A percentile compares a stretch with the other conserved stretches of the same genome.
phyloP scores from a whole-genome alignment of 2,797 vertebrate species.

The Sciaenops ocellatus region DNA sequence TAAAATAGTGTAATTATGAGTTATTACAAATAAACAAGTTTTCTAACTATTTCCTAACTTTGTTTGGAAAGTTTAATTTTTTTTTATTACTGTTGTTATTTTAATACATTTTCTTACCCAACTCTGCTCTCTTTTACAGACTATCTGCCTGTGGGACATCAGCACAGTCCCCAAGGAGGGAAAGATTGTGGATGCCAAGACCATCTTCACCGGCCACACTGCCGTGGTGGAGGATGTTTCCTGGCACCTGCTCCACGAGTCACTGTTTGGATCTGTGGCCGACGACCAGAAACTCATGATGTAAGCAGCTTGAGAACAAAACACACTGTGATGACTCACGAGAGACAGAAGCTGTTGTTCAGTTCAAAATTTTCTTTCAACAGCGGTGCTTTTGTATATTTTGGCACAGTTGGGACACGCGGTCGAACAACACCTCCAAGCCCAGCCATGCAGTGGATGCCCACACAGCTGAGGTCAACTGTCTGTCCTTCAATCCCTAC shows the following conservation, averaged over 20 bases:
- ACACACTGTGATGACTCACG: neutral
- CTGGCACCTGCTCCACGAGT: constrained; percentile 97
- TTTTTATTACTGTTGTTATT: too few species aligned
- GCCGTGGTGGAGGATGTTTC: constrained; percentile 98
- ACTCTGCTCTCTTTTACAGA: constrained; percentile 78
- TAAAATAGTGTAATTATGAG: neutral
- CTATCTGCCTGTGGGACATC: constrained; percentile 98
- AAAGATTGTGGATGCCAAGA: constrained; percentile 98
- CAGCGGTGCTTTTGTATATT: constrained; percentile 43
- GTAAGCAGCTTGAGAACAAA: constrained; percentile 78
- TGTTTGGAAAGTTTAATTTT: neutral
- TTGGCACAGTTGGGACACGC: constrained; percentile 92
- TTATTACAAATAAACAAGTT: neutral
- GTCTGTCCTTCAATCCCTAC: constrained; percentile 97
- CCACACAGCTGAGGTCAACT: constrained; percentile 98
- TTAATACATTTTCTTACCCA: neutral
- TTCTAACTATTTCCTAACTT: neutral
- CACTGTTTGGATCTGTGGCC: constrained; percentile 96
- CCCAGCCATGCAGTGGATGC: constrained; percentile 98
- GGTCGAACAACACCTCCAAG: constrained; percentile 98
- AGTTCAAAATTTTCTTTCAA: constrained; percentile 20
- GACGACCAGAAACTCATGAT: constrained; percentile 99
- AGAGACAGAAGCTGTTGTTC: constrained; percentile 3
- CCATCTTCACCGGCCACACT: constrained; percentile 98
- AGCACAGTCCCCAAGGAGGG: constrained; percentile 97